These are phyloP conservation scores for Arrhamphus sclerolepis DNA, from an alignment of 2,797 vertebrate genomes.

Conservation along the genomic window DNA sequence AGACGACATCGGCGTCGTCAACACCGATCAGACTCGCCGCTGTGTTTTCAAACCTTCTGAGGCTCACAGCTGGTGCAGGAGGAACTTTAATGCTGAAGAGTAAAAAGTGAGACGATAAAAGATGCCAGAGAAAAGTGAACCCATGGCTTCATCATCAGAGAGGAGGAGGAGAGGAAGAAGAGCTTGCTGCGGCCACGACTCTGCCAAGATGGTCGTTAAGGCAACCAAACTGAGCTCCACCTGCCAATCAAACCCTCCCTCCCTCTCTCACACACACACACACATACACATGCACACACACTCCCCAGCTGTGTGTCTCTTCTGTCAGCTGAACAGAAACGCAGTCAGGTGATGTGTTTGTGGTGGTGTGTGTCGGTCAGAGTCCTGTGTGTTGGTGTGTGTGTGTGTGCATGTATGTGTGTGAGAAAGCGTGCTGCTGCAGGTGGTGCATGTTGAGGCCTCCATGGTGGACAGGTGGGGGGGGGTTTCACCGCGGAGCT, in stretches of 20 bases:
- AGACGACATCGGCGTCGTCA: too few relatives aligned
- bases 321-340: slow-evolving; percentile 37
- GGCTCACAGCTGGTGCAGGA: slow-evolving; percentile 42
- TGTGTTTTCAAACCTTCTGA: slow-evolving; percentile 18
- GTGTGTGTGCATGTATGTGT: slow-evolving; percentile 27
- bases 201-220: slow-evolving; percentile 74
- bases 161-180: slow-evolving; percentile 56
- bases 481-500: slow-evolving; percentile 89
- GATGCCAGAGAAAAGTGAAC: slow-evolving; percentile 41
- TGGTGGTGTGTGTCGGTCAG: slow-evolving; percentile 27
- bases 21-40: slow-evolving; percentile 21
- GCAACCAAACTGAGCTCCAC: slow-evolving; percentile 71
- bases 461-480: slow-evolving; percentile 67
- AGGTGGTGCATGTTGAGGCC: slow-evolving; percentile 87
- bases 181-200: slow-evolving; percentile 49
- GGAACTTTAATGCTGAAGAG: slow-evolving; percentile 44
- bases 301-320: slow-evolving; percentile 31
- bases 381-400: slow-evolving; percentile 26
- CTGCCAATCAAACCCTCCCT: slow-evolving; percentile 11
- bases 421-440: slow-evolving; percentile 34
- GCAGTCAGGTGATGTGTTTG: slow-evolving; percentile 41
- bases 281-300: slow-evolving; percentile 11
- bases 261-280: slow-evolving; percentile 13
- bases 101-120: slow-evolving; percentile 69
- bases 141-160: slow-evolving; percentile 62